Conservation (phyloP, 2,888 invertebrate genomes). For the Tethea ocularis region DNA sequence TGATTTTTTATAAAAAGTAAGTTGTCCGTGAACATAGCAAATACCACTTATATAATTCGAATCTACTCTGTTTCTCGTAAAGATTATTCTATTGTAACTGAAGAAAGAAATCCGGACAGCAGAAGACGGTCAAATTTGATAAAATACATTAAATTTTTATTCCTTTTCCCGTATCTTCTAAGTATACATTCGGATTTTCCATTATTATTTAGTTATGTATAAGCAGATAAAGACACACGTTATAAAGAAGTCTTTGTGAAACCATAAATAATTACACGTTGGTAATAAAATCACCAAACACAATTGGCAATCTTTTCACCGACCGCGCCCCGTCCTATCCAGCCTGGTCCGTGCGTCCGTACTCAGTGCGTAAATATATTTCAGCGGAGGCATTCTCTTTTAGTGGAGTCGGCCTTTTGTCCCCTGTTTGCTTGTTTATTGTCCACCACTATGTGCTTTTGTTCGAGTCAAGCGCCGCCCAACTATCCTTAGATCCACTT, state of each 20-base stretch:
- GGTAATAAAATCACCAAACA: conserved; percentile 26
- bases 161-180: too few relatives aligned
- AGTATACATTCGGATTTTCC: too few relatives aligned
- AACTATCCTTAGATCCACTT: conserved; percentile 57
- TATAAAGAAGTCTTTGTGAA: conserved; percentile 21
- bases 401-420: conserved; percentile 36
- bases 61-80: too few relatives aligned
- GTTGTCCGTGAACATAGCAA: too few relatives aligned
- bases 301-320: conserved; percentile 46
- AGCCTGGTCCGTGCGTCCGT: conserved; percentile 24
- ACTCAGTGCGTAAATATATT: conserved; percentile 48
- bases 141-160: too few relatives aligned
- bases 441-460: conserved; percentile 57
- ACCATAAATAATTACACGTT: conserved; percentile 33
- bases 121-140: too few relatives aligned
- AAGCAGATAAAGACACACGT: background rate
- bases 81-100: too few relatives aligned
- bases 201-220: background rate
- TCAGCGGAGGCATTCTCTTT: conserved; percentile 47
- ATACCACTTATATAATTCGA: too few relatives aligned
- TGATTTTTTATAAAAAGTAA: too few relatives aligned
- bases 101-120: too few relatives aligned
- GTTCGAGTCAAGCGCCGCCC: conserved; percentile 43
- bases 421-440: conserved; percentile 54
- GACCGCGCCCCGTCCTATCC: conserved; percentile 9